phyloP scores from a whole-genome alignment of 2,113 vertebrate genomes.

The Raja brachyura region DNA sequence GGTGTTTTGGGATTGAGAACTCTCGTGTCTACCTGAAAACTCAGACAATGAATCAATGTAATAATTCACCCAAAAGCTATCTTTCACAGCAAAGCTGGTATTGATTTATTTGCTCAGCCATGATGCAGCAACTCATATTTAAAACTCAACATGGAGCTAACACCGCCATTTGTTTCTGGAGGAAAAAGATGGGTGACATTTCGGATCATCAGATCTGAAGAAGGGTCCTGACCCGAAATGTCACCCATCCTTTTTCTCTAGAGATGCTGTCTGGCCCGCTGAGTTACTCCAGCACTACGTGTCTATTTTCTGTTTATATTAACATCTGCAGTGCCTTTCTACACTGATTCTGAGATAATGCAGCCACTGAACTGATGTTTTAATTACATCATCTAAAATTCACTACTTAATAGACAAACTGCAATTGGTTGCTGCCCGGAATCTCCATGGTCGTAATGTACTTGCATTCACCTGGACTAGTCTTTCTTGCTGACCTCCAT shows the following conservation, averaged over 20 bases:
- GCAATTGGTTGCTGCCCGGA: background rate
- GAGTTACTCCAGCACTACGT: no score
- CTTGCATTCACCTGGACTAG: no score
- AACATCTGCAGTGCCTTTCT: no score
- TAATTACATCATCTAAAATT: background rate
- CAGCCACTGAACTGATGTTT: background rate
- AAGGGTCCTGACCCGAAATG: no score
- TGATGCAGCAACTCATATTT: background rate
- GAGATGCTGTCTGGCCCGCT: no score
- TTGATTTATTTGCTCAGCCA: background rate
- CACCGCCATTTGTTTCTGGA: no score
- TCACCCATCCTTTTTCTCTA: no score
- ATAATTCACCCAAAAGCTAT: background rate
- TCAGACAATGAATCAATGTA: background rate
- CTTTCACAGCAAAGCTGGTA: background rate
- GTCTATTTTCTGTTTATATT: no score
- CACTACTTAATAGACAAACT: background rate
- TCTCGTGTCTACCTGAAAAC: background rate
- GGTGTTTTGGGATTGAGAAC: background rate
- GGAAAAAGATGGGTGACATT: no score
- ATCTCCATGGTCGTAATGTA: no score
- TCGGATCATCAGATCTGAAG: no score
- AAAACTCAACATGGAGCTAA: background rate
- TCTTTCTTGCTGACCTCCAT: no score
- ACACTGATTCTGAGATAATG: background rate